phyloP scores from a whole-genome alignment of 92 coral and sea anemone species.

The Porites lobata region DNA sequence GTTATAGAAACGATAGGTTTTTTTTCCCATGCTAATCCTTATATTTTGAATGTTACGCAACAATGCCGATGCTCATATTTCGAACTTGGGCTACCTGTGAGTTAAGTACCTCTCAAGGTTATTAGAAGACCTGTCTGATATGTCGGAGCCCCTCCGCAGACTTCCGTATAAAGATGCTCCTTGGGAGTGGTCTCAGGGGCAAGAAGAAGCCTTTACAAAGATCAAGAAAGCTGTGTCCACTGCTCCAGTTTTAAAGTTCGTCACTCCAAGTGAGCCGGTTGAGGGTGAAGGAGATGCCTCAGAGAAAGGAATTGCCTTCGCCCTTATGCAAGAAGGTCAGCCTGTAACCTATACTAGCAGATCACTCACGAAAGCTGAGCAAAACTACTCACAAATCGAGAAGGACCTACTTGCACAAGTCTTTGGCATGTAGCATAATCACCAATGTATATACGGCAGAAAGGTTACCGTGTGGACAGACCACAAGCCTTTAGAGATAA shows the following conservation, averaged over 20 bases:
- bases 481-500: constrained; percentile 67
- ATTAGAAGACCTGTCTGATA: too few relatives aligned
- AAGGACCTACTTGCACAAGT: constrained; percentile 52
- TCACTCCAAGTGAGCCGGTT: background rate
- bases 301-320: constrained; percentile 39
- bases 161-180: constrained; percentile 45
- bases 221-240: constrained; percentile 62
- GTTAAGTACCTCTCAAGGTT: too few relatives aligned
- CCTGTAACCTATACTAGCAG: constrained; percentile 45
- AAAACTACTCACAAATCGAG: constrained; percentile 56
- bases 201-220: constrained; percentile 37
- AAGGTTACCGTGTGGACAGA: constrained; percentile 62
- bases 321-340: constrained; percentile 25
- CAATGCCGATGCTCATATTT: too few relatives aligned
- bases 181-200: constrained; percentile 53
- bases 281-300: constrained; percentile 35
- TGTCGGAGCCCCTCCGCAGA: too few relatives aligned
- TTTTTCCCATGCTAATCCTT: too few relatives aligned
- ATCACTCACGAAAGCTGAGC: constrained; percentile 42
- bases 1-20: too few relatives aligned
- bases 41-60: too few relatives aligned
- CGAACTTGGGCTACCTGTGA: too few relatives aligned
- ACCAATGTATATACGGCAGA: background rate
- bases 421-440: constrained; percentile 63
- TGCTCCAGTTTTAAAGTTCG: constrained; percentile 49